These are phyloP conservation scores for Bellardia bayeri DNA, from an alignment of 2,888 invertebrate genomes.

Conservation along the genomic window DNA sequence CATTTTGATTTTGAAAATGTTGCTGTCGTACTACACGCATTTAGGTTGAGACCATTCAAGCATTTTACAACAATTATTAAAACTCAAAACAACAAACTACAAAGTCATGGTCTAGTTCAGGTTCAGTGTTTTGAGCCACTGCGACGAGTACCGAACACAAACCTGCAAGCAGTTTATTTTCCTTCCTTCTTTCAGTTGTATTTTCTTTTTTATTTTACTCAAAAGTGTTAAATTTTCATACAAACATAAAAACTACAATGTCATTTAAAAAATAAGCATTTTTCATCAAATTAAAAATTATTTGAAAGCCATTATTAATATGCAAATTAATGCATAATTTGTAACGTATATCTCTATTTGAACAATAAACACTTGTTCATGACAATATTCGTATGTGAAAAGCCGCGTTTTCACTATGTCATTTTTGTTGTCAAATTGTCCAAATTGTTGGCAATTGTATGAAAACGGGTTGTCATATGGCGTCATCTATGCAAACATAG, in stretches of 20 bases:
- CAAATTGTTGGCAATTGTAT: no score
- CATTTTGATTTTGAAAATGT: constrained; percentile 43
- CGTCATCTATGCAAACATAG: no score
- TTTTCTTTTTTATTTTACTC: background rate
- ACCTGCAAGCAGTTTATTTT: constrained; percentile 18
- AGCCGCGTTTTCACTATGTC: no score
- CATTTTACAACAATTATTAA: constrained; percentile 61
- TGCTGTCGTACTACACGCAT: constrained; percentile 62
- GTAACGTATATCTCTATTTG: constrained; percentile 17
- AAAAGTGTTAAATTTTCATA: background rate
- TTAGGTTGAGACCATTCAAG: constrained; percentile 68
- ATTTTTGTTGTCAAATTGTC: no score
- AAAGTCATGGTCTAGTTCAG: constrained; percentile 74
- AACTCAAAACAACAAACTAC: constrained; percentile 79
- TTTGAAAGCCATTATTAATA: background rate
- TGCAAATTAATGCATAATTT: constrained; percentile 55
- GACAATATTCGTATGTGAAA: background rate
- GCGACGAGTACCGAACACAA: background rate
- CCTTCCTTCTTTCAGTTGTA: background rate
- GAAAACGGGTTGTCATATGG: no score
- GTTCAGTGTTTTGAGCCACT: constrained; percentile 63
- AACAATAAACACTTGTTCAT: constrained; percentile 20
- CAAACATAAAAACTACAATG: constrained; percentile 6
- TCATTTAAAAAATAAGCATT: background rate
- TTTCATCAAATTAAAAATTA: background rate